Conservation (phyloP, 2,888 invertebrate genomes). For the Dusona sp. region DNA sequence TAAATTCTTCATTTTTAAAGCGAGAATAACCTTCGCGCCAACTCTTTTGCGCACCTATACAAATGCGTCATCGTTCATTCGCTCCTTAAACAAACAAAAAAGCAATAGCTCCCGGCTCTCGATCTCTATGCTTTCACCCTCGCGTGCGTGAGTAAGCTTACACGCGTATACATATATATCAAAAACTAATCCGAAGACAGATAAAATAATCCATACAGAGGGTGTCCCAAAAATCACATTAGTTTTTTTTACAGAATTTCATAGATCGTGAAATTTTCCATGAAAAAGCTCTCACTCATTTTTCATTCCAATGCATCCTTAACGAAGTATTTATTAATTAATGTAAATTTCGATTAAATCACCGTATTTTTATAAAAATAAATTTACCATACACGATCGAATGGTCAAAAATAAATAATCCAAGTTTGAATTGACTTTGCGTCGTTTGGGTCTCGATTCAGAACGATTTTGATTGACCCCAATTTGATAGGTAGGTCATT, state of each 20-base stretch:
- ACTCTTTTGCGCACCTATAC: conserved; percentile 45
- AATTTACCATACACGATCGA: background rate
- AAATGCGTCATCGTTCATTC: conserved; percentile 63
- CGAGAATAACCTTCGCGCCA: conserved; percentile 59
- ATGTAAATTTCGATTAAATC: background rate
- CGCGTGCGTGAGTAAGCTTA: conserved; percentile 12
- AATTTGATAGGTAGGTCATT: background rate
- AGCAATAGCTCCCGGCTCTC: conserved; percentile 26
- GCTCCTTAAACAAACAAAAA: conserved; percentile 45
- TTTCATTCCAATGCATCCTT: background rate
- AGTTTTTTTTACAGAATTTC: background rate
- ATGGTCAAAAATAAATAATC: background rate
- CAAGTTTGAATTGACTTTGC: background rate
- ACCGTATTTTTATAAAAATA: background rate
- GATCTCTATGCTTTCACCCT: conserved; percentile 60
- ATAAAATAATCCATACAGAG: background rate
- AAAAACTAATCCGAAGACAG: background rate
- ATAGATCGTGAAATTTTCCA: background rate
- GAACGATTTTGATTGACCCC: background rate
- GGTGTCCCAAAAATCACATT: background rate
- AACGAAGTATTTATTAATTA: background rate
- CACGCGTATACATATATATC: background rate
- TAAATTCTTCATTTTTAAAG: conserved; percentile 42
- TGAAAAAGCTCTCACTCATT: background rate
- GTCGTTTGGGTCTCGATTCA: background rate